A percentile compares a stretch with the other conserved stretches of the same genome.
phyloP scores from a whole-genome alignment of 2,113 vertebrate species.

The Emberiza fucata region DNA sequence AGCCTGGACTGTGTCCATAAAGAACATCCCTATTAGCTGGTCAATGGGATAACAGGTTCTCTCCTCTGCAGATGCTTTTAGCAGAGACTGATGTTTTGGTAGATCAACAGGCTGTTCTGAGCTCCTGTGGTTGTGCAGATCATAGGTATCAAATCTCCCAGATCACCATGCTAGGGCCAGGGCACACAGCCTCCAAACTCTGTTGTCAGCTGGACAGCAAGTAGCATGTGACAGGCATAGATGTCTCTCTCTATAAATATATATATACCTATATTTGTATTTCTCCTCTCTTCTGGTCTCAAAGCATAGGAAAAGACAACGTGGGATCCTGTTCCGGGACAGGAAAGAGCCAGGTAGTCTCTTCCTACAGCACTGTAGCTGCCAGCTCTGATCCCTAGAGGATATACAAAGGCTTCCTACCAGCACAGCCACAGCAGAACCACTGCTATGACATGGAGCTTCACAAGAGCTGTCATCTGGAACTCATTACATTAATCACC shows the following conservation, averaged over 20 bases:
- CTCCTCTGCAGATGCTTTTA: background rate
- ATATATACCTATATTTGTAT: background rate
- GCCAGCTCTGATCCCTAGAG: background rate
- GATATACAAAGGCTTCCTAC: background rate
- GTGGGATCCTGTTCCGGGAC: background rate
- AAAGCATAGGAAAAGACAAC: background rate
- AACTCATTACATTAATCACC: slow-evolving; percentile 5
- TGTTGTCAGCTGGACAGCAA: background rate
- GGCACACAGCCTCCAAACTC: background rate
- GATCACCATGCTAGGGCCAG: background rate
- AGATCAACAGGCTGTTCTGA: background rate
- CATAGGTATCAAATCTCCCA: background rate
- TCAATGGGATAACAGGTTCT: background rate
- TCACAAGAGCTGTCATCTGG: slow-evolving; percentile 53
- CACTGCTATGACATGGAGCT: background rate
- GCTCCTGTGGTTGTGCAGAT: background rate
- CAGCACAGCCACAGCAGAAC: background rate
- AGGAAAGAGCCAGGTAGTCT: background rate
- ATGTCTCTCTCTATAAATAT: background rate
- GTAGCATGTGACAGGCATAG: background rate
- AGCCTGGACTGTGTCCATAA: background rate
- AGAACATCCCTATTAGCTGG: background rate
- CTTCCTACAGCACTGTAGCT: background rate
- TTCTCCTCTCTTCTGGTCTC: background rate
- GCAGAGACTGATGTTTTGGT: background rate